Percentiles rank a stretch among this genome's conserved stretches.
These are phyloP conservation scores for Corythornis leucogaster DNA, from an alignment of 2,797 vertebrate genomes.

Conservation along the genomic window DNA sequence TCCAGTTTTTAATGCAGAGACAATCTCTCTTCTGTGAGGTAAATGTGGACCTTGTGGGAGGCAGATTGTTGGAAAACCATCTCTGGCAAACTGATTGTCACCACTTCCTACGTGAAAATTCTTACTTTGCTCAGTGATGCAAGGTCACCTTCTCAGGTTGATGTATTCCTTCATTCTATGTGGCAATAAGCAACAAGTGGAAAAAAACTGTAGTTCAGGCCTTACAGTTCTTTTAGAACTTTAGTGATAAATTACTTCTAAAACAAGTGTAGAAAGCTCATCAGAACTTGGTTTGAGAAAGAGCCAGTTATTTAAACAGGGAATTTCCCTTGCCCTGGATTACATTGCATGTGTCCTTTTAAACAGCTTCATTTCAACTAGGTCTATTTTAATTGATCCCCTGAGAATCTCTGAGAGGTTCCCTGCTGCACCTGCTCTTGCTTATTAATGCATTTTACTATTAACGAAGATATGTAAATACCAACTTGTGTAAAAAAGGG, in stretches of 20 bases:
- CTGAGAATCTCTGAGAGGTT: conserved; percentile 5
- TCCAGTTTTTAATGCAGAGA: not conserved
- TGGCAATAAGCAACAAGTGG: not conserved
- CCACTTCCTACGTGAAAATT: not conserved
- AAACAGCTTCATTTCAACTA: conserved; percentile 41
- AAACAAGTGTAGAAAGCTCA: not conserved
- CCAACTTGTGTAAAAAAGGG: not conserved
- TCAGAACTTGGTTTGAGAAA: not conserved
- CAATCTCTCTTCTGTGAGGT: not conserved
- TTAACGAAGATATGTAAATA: conserved; percentile 51
- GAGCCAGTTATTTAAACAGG: not conserved
- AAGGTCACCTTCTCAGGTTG: not conserved
- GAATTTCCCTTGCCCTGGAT: not conserved
- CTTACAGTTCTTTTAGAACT: not conserved
- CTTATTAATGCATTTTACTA: conserved; percentile 22
- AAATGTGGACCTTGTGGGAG: not conserved
- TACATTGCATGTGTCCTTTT: conserved; percentile 23
- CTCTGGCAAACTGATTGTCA: not conserved
- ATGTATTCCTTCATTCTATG: not conserved
- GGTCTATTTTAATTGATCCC: conserved; percentile 49
- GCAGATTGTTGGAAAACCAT: not conserved
- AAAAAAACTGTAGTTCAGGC: not conserved
- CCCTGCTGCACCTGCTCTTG: conserved; percentile 21
- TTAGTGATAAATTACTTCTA: not conserved
- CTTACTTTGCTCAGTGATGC: not conserved